phyloP scores from a whole-genome alignment of 37 sponge, comb jelly and placozoan species.

The Cladorhizidae sp. region DNA sequence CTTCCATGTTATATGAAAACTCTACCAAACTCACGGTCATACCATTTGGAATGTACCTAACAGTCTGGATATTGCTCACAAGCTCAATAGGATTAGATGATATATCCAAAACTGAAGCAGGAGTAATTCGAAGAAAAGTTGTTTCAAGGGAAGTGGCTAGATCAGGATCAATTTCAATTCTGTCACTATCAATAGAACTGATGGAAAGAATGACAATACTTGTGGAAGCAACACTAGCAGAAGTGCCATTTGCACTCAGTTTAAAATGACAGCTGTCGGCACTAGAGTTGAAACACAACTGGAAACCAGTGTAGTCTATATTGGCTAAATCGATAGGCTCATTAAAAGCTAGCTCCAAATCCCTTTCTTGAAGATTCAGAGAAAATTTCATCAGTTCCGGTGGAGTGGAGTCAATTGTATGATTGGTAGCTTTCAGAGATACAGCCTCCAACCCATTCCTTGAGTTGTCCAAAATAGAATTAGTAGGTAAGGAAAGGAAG shows the following conservation, averaged over 20 bases:
- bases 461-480: slow-evolving; percentile 67
- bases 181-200: slow-evolving; percentile 34
- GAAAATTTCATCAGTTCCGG: slow-evolving; percentile 53
- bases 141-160: slow-evolving; percentile 50
- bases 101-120: slow-evolving; percentile 51
- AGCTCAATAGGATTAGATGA: slow-evolving; percentile 42
- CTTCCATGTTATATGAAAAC: slow-evolving; percentile 67
- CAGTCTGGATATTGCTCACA: slow-evolving; percentile 48
- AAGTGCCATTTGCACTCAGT: slow-evolving; percentile 31
- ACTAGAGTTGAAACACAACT: slow-evolving; percentile 9
- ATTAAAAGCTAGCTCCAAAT: slow-evolving; percentile 66
- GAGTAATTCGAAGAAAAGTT: slow-evolving; percentile 36
- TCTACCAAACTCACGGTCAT: slow-evolving; percentile 31
- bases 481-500: slow-evolving; percentile 38
- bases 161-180: slow-evolving; percentile 55
- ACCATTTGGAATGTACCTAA: slow-evolving; percentile 31
- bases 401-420: slow-evolving; percentile 57
- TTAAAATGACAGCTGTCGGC: not conserved
- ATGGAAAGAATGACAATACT: slow-evolving; percentile 17
- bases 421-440: not conserved
- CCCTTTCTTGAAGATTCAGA: slow-evolving; percentile 53
- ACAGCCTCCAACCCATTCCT: slow-evolving; percentile 8
- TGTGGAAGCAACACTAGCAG: not conserved
- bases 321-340: slow-evolving; percentile 57
- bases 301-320: slow-evolving; percentile 17